phyloP scores from a whole-genome alignment of 2,113 vertebrate species.

The Mus pahari region DNA sequence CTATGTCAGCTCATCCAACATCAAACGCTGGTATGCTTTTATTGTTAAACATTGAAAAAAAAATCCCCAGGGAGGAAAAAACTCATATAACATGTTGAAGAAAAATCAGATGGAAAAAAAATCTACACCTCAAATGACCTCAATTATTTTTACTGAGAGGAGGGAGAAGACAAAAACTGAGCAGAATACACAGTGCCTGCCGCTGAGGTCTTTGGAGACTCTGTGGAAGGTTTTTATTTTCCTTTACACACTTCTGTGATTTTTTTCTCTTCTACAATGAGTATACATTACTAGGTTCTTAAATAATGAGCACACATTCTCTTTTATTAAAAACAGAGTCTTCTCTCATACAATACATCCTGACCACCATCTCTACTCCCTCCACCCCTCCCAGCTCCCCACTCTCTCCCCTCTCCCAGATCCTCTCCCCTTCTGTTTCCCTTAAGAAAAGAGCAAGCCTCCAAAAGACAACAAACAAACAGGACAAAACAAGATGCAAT shows the following conservation, averaged over 20 bases:
- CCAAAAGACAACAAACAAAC: not conserved
- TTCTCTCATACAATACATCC: not conserved
- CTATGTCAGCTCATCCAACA: not conserved
- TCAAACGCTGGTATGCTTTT: not conserved
- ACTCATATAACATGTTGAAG: not conserved
- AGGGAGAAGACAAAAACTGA: not conserved
- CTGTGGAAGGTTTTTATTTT: constrained; percentile 5
- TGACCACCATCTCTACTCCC: not conserved
- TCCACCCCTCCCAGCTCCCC: not conserved
- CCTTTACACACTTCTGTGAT: not conserved
- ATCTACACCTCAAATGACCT: not conserved
- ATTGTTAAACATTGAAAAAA: constrained; percentile 4
- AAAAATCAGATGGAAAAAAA: constrained; percentile 16
- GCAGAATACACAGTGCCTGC: not conserved
- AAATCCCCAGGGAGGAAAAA: not conserved
- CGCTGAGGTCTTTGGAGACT: not conserved
- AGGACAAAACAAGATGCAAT: not conserved
- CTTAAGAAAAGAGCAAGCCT: not conserved
- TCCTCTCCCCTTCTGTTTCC: not conserved
- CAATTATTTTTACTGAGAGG: not conserved
- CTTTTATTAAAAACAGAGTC: not conserved
- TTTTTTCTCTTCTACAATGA: not conserved
- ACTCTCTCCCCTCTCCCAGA: not conserved
- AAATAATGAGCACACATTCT: constrained; percentile 4
- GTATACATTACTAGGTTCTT: not conserved